Evolutionary conservation across 2,113 vertebrate species (phyloP), one percentile per base, ranked within the genome.

Genomic region (Sceloporus tristichus): DNA sequence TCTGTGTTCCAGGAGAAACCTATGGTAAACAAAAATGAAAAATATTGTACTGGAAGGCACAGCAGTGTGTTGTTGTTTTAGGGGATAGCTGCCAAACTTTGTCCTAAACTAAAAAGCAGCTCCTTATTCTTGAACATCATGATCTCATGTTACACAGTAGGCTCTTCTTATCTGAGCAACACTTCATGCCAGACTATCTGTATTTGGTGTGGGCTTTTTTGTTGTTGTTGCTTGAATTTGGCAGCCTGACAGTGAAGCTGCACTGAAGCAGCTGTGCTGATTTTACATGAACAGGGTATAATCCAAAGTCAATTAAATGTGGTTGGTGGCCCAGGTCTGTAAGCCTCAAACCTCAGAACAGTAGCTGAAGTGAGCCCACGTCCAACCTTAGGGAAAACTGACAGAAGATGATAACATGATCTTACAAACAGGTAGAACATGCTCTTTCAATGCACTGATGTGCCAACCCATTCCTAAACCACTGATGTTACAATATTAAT

Each of bases 401-500:
- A 87, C n/a, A 56, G 10, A 81, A 27, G 85, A 79, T 19, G 65
- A 73, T 48, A 29, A 11, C 48, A 11, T 79, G 34, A 86, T 86
- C 66, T 79, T 65, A 79, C 79, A 19, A 70, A 4, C 38, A 78
- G 42, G 6, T 70, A 23, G 29, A 79, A 80, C 53, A 11, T 80
- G 9, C 54, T 48, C 56, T 65, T 25, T 87, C 40, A 87, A 53
- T 6, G 16, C 18, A 34, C 11, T 66, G 54, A 25, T 16, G 29
- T 21, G 42, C 18, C 56, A 87, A 40, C 25, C 40, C 40, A 66
- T 66, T 77, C 40, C 40, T 29, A 23, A 82, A 14, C 18, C 40
- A 34, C 38, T 25, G 14, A 34, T 82, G 18, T 66, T 76, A 86
- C 19, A 56, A 56, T 25, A 23, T 53, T 73, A 27, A 59, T 42